Evolutionary conservation across 1,140 invertebrate species (phyloP).

Genomic region (Papilio dardanus): DNA sequence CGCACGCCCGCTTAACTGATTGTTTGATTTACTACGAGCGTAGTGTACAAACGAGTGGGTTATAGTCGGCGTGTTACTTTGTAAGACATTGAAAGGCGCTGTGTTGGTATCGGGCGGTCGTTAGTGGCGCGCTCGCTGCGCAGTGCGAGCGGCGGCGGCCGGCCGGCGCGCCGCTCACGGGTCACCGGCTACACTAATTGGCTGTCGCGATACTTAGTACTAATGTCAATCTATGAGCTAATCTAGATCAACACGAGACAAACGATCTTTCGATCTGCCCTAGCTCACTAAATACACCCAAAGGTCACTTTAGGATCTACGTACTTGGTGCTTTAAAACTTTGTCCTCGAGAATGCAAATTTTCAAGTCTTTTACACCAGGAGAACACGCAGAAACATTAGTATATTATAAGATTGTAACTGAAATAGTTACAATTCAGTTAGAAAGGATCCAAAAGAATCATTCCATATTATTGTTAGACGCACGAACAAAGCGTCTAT

Average conservation of each 20-base stretch:
- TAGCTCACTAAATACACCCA: not conserved
- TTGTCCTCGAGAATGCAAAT: not conserved
- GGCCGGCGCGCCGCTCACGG: not conserved
- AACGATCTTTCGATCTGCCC: not conserved
- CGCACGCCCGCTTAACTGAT: conserved; percentile 46
- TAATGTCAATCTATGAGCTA: not conserved
- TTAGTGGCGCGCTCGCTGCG: not conserved
- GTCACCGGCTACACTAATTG: not conserved
- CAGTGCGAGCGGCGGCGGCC: not conserved
- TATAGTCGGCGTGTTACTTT: conserved; percentile 30
- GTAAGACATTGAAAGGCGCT: conserved; percentile 8
- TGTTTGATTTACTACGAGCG: conserved; percentile 44
- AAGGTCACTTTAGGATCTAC: not conserved
- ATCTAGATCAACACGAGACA: not conserved
- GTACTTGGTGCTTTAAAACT: too few species aligned
- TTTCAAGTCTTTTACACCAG: not conserved
- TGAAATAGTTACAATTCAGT: not conserved
- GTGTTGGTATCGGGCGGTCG: conserved; percentile 6
- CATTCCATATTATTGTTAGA: not conserved
- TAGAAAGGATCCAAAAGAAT: not conserved
- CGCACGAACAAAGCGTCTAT: conserved; percentile 14
- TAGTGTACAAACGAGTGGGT: conserved; percentile 1
- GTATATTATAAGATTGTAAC: not conserved
- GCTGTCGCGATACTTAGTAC: not conserved
- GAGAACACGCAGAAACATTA: not conserved